Base-by-base conservation (phyloP, 2,888 invertebrate species). In the Lepidocyrtoides sp. region DNA sequence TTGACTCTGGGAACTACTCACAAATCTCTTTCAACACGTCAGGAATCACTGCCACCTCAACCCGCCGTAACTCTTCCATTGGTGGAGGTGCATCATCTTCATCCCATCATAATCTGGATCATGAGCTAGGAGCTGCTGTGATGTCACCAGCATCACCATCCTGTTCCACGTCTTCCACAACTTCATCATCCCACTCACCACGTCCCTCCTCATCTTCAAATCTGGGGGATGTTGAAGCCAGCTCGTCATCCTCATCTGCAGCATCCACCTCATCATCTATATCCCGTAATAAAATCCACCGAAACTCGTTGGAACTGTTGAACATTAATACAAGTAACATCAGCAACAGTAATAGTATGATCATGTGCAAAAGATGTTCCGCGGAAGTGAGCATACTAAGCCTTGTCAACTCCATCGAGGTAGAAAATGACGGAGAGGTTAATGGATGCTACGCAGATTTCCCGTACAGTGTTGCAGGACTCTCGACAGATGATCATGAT, bases 361-460 rank as follows among this genome's bases (percentile, higher is more conserved):
- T 72, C 32, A 83, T 92, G 82, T 94, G 94, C 72, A 93, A 93
- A 57, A 54, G 94, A 23, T 94, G 94, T 69, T 93, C 94, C 1
- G 89, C 92, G 8, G 94, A 94, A 83, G 93, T 94, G 10, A 93
- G 92, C 41, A 69, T 94, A 8, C 51, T 93, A 2, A 93, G 87
- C 83, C 83, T 93, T 32, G 93, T 94, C 60, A 94, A 94, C 66
- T 93, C 94, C 48, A 94, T 94, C 51, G 94, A 93, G 66, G 88
- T 88, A 2, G 91, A 91, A 51, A 79, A 91, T 54, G 91, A 92
- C 77, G 87, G 77, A 17, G 91, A 91, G 26, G 89, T 89, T 7
- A 89, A 91, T 54, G 86, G 86, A 14, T 75, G 88, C 41, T 87
- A 84, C 51, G 41, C 81, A 23, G 90, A 92, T 26, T 92, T 90